These are phyloP conservation scores for Camptogramma bilineatum DNA, from an alignment of 2,888 invertebrate genomes.

Conservation along the genomic window DNA sequence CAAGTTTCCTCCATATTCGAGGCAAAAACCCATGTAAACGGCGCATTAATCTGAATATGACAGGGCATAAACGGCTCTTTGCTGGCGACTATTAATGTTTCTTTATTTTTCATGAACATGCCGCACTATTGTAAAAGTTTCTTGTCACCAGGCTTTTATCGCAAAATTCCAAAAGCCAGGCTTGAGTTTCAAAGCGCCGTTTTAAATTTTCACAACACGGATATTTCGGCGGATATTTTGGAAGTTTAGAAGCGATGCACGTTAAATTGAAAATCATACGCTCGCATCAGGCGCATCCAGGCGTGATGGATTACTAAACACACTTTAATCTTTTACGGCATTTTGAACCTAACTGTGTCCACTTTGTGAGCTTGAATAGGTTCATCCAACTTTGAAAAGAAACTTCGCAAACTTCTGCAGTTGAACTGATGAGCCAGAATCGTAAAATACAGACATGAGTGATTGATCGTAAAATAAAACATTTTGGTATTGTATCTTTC, in stretches of 20 bases:
- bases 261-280: constrained; percentile 23
- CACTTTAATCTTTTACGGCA: constrained; percentile 4
- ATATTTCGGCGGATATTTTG: constrained; percentile 18
- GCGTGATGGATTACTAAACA: constrained; percentile 20
- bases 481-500: no score
- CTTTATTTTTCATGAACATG: background rate
- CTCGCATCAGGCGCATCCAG: constrained; percentile 13
- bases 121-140: background rate
- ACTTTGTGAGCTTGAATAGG: background rate
- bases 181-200: constrained; percentile 20
- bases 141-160: constrained; percentile 9
- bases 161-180: constrained; percentile 9
- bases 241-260: constrained; percentile 16
- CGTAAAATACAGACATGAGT: background rate
- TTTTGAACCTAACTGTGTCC: background rate
- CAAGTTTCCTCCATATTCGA: no score
- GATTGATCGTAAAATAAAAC: background rate
- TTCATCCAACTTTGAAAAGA: background rate
- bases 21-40: no score
- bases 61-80: no score
- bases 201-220: constrained; percentile 10
- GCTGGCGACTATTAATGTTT: background rate
- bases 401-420: background rate
- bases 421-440: background rate
- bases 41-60: no score